Conservation (phyloP, 2,888 invertebrate species). For the Abrostola tripartita region DNA sequence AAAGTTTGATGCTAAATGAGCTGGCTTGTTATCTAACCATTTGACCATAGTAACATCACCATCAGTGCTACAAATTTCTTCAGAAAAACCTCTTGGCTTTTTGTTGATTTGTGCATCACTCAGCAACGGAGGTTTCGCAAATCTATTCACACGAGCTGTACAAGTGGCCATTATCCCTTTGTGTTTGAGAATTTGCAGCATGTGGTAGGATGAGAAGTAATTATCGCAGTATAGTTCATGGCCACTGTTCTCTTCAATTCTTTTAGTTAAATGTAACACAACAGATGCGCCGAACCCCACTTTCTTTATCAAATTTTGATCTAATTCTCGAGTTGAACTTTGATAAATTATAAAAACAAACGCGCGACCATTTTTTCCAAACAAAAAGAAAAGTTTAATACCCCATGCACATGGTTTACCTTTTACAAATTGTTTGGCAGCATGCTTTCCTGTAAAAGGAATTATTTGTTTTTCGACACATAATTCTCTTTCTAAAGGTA, state of each 20-base stretch:
- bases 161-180: conserved; percentile 52
- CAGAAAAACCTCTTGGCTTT: conserved; percentile 47
- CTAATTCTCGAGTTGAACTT: conserved; percentile 49
- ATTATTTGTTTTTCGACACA: conserved; percentile 56
- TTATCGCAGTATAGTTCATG: conserved; percentile 55
- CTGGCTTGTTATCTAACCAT: conserved; percentile 55
- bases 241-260: conserved; percentile 49
- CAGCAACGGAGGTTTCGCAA: conserved; percentile 44
- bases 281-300: conserved; percentile 50
- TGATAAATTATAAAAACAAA: conserved; percentile 56
- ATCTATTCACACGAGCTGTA: conserved; percentile 51
- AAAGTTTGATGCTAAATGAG: conserved; percentile 52
- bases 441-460: conserved; percentile 54
- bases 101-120: conserved; percentile 48
- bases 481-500: conserved; percentile 51
- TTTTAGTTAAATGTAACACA: conserved; percentile 50
- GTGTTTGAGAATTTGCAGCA: conserved; percentile 51
- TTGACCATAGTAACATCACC: conserved; percentile 54
- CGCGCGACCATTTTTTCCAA: conserved; percentile 54
- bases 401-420: conserved; percentile 56
- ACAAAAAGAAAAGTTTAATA: conserved; percentile 50
- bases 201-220: conserved; percentile 53
- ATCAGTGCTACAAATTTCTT: conserved; percentile 48
- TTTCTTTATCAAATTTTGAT: conserved; percentile 42
- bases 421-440: conserved; percentile 49